These are phyloP conservation scores for Acanthurus tractus DNA, from an alignment of 2,797 vertebrate genomes.

Conservation along the genomic window DNA sequence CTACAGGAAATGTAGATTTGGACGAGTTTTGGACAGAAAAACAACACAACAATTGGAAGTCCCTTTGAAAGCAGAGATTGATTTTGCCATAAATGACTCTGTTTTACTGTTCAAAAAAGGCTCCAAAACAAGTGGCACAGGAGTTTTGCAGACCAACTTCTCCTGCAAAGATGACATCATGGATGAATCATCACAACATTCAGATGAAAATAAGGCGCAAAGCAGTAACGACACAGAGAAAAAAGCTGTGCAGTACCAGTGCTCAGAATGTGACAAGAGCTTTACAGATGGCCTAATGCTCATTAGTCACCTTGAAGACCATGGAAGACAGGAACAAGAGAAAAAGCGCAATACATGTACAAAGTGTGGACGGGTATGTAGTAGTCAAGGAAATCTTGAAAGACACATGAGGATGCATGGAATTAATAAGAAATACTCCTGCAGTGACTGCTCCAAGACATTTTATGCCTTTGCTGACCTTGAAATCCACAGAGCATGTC, in stretches of 20 bases:
- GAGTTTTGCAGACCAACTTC: slow-evolving; percentile 78
- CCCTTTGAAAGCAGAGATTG: slow-evolving; percentile 73
- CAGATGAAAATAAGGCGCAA: slow-evolving; percentile 32
- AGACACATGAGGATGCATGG: slow-evolving; percentile 81
- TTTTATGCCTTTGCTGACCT: slow-evolving; percentile 73
- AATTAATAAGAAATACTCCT: slow-evolving; percentile 53
- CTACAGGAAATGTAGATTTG: slow-evolving; percentile 77
- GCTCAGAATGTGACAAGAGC: slow-evolving; percentile 87
- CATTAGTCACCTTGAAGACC: slow-evolving; percentile 88
- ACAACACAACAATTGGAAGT: slow-evolving; percentile 17
- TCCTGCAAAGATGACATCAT: slow-evolving; percentile 75
- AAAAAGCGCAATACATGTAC: slow-evolving; percentile 74
- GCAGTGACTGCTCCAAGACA: slow-evolving; percentile 72
- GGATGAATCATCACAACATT: slow-evolving; percentile 34
- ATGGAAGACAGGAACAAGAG: slow-evolving; percentile 83
- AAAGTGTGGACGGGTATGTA: slow-evolving; percentile 75
- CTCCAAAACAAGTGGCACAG: slow-evolving; percentile 71
- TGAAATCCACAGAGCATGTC: slow-evolving; percentile 75
- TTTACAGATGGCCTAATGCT: slow-evolving; percentile 88
- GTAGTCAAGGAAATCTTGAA: slow-evolving; percentile 67
- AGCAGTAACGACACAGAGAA: slow-evolving; percentile 52
- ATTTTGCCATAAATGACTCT: slow-evolving; percentile 69
- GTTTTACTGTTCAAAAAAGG: slow-evolving; percentile 74
- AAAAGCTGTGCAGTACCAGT: slow-evolving; percentile 83
- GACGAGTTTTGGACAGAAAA: slow-evolving; percentile 19